Conservation (phyloP, 2,113 vertebrate species). For the Carassius carassius region DNA sequence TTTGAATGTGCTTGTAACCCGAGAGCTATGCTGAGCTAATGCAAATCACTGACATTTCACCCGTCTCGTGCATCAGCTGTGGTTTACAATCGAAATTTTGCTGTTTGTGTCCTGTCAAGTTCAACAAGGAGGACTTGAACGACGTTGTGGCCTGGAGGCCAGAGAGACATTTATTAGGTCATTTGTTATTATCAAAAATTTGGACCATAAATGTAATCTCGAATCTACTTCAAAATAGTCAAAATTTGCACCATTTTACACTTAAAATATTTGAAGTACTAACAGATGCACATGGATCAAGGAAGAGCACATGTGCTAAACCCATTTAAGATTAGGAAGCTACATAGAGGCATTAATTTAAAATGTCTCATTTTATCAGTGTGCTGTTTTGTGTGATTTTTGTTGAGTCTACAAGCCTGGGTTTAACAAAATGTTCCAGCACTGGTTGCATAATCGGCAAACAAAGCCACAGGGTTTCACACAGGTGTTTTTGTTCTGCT, state of each 20-base stretch:
- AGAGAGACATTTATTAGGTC: slow-evolving; percentile 43
- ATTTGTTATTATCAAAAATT: no score
- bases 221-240: neutral
- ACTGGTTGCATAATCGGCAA: neutral
- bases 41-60: slow-evolving; percentile 17
- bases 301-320: neutral
- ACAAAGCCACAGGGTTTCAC: slow-evolving; percentile 3
- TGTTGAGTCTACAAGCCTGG: neutral
- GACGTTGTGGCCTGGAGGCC: neutral
- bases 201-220: no score
- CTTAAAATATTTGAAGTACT: neutral
- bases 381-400: neutral
- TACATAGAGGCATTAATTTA: neutral
- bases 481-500: neutral
- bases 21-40: slow-evolving; percentile 21
- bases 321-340: neutral
- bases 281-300: neutral
- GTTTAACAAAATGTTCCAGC: slow-evolving; percentile 19
- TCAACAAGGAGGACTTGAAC: neutral
- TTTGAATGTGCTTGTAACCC: neutral
- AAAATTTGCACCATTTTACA: neutral
- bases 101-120: neutral
- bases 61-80: neutral
- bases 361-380: neutral
- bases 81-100: neutral